Evolutionary conservation across 2,113 vertebrate genomes (phyloP).

Genomic region (Coturnix japonica): DNA sequence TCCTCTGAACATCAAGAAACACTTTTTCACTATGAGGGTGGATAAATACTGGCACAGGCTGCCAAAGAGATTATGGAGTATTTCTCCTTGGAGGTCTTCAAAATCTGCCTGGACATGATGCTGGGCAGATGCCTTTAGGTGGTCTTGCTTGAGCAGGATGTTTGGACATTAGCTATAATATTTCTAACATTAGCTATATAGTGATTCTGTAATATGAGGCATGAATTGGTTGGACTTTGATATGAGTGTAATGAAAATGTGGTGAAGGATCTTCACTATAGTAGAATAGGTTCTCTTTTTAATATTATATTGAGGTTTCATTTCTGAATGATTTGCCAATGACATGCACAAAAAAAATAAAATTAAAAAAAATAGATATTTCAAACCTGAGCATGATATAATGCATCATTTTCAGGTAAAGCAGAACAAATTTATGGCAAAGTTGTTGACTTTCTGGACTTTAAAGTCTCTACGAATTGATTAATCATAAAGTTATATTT

Average conservation of each 20-base stretch:
- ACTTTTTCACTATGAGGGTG: neutral
- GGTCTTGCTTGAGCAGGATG: neutral
- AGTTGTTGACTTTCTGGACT: neutral
- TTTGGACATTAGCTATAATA: neutral
- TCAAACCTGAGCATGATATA: neutral
- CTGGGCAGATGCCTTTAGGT: neutral
- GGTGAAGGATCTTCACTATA: neutral
- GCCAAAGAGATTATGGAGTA: neutral
- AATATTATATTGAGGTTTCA: neutral
- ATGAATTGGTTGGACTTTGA: neutral
- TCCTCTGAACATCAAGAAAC: neutral
- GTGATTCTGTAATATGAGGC: neutral
- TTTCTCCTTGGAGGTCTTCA: neutral
- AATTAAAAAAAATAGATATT: neutral
- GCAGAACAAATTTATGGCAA: neutral
- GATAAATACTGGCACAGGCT: neutral
- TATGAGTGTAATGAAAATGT: neutral
- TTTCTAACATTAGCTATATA: neutral
- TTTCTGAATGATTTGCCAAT: neutral
- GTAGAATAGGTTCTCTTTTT: neutral
- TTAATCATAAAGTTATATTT: neutral
- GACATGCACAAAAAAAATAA: neutral
- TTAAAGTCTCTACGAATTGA: neutral
- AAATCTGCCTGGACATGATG: neutral
- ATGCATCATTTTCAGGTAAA: neutral